Conservation (phyloP, 1,140 invertebrate species). For the Ceratina calcarata region DNA sequence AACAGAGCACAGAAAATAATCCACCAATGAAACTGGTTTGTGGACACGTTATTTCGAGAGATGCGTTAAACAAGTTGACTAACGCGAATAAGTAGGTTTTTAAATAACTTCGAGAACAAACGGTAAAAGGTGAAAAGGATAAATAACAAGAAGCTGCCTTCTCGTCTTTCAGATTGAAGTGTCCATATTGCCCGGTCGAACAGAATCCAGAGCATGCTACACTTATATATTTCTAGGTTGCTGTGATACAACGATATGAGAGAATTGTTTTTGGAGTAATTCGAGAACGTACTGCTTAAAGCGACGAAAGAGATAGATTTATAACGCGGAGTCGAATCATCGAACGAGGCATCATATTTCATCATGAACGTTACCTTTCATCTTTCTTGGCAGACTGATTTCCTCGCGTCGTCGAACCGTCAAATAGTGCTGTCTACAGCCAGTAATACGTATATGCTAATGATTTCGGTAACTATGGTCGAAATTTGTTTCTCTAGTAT, state of each 20-base stretch:
- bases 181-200: slow-evolving; percentile 98
- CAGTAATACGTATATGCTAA: neutral
- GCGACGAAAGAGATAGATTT: neutral
- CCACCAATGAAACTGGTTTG: slow-evolving; percentile 98
- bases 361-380: slow-evolving; percentile 1
- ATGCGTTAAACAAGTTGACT: slow-evolving; percentile 97
- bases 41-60: slow-evolving; percentile 98
- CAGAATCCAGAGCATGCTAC: slow-evolving; percentile 95
- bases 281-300: slow-evolving; percentile 1
- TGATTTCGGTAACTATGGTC: neutral
- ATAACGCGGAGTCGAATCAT: neutral
- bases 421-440: neutral
- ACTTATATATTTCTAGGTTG: slow-evolving; percentile 92
- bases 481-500: neutral
- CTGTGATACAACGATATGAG: slow-evolving; percentile 70
- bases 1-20: slow-evolving; percentile 97
- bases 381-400: slow-evolving; percentile 14
- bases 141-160: slow-evolving; percentile 35
- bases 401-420: neutral
- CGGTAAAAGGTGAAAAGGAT: slow-evolving; percentile 63
- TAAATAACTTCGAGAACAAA: slow-evolving; percentile 72
- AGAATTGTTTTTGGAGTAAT: neutral
- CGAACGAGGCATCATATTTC: neutral
- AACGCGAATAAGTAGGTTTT: slow-evolving; percentile 92
- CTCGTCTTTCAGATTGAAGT: slow-evolving; percentile 92